Conservation (phyloP, 1,140 invertebrate genomes). For the Leucophenga varia region DNA sequence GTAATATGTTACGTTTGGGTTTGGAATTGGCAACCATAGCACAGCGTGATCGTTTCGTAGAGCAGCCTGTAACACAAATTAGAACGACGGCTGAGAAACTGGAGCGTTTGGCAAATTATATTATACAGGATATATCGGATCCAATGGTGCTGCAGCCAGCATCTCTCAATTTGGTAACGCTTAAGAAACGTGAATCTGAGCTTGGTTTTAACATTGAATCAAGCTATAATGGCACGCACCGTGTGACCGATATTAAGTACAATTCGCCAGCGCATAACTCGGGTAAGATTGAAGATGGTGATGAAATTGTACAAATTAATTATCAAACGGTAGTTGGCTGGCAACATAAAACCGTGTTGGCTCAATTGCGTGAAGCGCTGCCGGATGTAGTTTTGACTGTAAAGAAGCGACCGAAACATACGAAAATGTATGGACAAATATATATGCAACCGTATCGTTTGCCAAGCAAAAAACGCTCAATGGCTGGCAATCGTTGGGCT, state of each 20-base stretch:
- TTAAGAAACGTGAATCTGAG: conserved; percentile 80
- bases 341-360: conserved; percentile 79
- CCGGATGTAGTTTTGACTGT: conserved; percentile 80
- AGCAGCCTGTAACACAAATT: conserved; percentile 70
- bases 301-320: conserved; percentile 91
- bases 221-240: conserved; percentile 80
- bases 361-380: conserved; percentile 74
- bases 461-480: conserved; percentile 72
- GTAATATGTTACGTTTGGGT: conserved; percentile 72
- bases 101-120: conserved; percentile 77
- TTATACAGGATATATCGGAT: conserved; percentile 85
- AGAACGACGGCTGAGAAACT: conserved; percentile 69
- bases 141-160: conserved; percentile 87
- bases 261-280: conserved; percentile 81
- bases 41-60: conserved; percentile 83
- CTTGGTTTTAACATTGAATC: conserved; percentile 83
- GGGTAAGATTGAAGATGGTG: conserved; percentile 87
- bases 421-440: conserved; percentile 80
- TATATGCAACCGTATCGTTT: conserved; percentile 77
- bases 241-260: conserved; percentile 79
- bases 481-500: conserved; percentile 64
- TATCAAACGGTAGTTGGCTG: conserved; percentile 91
- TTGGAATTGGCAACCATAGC: conserved; percentile 85
- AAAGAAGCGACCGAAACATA: conserved; percentile 81
- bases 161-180: conserved; percentile 79